Conservation (phyloP, 2,113 vertebrate species). For the Halcyon senegalensis region DNA sequence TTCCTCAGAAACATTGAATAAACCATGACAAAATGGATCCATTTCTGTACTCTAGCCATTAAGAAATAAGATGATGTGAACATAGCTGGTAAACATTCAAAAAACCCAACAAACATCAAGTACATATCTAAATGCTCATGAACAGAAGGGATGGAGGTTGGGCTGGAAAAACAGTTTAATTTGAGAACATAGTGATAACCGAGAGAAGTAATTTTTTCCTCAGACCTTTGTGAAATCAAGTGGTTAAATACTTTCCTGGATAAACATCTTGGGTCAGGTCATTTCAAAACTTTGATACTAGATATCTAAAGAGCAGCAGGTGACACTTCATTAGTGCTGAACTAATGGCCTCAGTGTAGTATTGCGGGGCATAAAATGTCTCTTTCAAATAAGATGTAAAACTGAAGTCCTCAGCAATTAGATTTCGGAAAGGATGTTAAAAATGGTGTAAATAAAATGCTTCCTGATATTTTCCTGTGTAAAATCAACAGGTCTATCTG, state of each 20-base stretch:
- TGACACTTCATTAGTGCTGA: neutral
- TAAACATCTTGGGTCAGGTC: neutral
- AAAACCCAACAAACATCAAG: neutral
- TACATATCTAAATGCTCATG: neutral
- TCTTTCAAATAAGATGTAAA: neutral
- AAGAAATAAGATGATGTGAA: neutral
- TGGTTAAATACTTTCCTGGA: neutral
- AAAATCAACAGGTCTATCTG: neutral
- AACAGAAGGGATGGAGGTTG: neutral
- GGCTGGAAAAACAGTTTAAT: neutral
- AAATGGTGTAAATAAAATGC: neutral
- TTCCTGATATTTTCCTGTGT: neutral
- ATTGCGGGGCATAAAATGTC: neutral
- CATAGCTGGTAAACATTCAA: neutral
- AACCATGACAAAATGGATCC: neutral
- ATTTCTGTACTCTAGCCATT: neutral
- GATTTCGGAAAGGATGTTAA: neutral
- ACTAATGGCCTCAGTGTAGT: neutral
- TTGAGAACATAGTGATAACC: neutral
- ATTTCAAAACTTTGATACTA: neutral
- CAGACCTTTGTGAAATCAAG: neutral
- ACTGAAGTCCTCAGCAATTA: neutral
- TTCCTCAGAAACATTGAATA: conserved; percentile 16
- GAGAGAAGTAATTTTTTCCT: neutral
- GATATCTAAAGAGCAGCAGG: neutral